Evolutionary conservation across 2,797 vertebrate genomes (phyloP).

Genomic region (Enteromius thamalakanensis): DNA sequence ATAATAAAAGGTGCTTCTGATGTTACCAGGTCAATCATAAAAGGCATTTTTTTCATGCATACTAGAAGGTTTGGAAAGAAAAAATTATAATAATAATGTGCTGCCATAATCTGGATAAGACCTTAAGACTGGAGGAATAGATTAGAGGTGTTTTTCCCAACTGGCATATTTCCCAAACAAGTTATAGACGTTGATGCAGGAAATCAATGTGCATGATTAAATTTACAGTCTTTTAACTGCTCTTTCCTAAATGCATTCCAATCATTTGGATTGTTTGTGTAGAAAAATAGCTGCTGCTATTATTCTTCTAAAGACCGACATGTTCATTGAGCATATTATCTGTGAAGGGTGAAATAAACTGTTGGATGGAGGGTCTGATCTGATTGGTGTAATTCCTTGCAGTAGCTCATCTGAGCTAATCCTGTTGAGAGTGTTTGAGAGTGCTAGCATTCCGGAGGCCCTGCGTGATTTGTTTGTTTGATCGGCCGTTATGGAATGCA

Average conservation of each 20-base stretch:
- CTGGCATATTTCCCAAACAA: neutral
- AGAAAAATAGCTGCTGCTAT: neutral
- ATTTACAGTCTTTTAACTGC: neutral
- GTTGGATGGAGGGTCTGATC: neutral
- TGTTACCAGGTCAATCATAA: neutral
- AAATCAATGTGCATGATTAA: neutral
- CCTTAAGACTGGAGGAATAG: neutral
- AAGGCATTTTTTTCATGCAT: neutral
- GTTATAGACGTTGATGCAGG: neutral
- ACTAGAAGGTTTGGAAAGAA: neutral
- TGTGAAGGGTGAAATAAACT: slow-evolving; percentile 2
- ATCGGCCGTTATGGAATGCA: neutral
- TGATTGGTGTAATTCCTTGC: slow-evolving; percentile 14
- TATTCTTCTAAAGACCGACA: neutral
- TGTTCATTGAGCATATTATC: neutral
- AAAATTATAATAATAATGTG: too few relatives aligned
- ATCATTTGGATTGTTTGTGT: neutral
- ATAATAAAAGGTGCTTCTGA: neutral
- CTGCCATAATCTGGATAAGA: neutral
- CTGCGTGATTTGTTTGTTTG: slow-evolving; percentile 27
- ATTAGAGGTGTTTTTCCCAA: neutral
- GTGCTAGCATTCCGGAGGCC: neutral
- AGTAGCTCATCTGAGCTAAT: slow-evolving; percentile 31
- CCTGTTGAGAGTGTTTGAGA: slow-evolving; percentile 3
- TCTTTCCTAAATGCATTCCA: neutral